These are phyloP conservation scores for Cepaea nemoralis DNA, from an alignment of 1,140 invertebrate species.

Conservation along the genomic window DNA sequence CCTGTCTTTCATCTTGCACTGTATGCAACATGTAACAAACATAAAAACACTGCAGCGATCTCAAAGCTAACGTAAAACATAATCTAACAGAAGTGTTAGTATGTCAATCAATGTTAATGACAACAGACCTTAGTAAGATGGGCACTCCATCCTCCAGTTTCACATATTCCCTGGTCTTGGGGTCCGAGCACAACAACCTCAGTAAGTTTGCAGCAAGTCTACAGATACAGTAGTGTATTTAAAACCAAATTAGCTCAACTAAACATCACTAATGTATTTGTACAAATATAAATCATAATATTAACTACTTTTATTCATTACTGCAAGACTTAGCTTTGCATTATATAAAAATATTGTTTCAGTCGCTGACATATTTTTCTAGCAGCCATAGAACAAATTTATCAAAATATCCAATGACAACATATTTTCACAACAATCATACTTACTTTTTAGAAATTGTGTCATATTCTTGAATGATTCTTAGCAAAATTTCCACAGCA, in stretches of 20 bases:
- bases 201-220: slow-evolving; percentile 71
- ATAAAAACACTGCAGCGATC: too few relatives aligned
- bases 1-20: too few relatives aligned
- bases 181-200: slow-evolving; percentile 67
- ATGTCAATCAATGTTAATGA: too few relatives aligned
- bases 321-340: background rate
- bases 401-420: background rate
- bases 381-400: too few relatives aligned
- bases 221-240: slow-evolving; percentile 34
- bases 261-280: background rate
- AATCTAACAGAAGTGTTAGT: too few relatives aligned
- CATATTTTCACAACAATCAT: background rate
- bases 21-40: too few relatives aligned
- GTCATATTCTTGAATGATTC: slow-evolving; percentile 69
- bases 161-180: slow-evolving; percentile 65
- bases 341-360: background rate
- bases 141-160: slow-evolving; percentile 71
- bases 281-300: background rate
- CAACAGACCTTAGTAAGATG: slow-evolving; percentile 70
- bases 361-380: background rate
- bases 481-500: slow-evolving; percentile 62
- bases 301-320: background rate
- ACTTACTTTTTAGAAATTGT: slow-evolving; percentile 67
- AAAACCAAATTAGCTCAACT: background rate
- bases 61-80: too few relatives aligned